Base-by-base conservation (phyloP, 2,113 vertebrate species). In the Tupaia tana region DNA sequence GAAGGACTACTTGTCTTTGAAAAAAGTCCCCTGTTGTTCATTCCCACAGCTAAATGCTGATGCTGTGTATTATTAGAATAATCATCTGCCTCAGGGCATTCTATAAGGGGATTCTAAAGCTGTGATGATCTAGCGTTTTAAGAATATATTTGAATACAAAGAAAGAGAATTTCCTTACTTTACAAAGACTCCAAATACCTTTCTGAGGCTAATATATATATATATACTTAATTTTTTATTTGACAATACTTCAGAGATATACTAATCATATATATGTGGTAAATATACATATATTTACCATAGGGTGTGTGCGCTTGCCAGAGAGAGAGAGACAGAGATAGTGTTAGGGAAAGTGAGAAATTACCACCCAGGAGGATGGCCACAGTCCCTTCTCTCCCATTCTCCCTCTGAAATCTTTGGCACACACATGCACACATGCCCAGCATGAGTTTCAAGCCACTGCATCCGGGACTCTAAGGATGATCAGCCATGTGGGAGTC, bases 1-100 rank as follows among this genome's bases (percentile, higher is more conserved):
- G 91, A 97, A 90, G 94, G 31, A 9, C 79, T 89, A 12, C 0
- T 0, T 97, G 59, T 71, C 77, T 88, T 94, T 94, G 64, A 73
- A 86, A 86, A 94, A 95, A 29, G 2, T n/a, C 58, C 29, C 52
- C 22, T 92, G 56, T 93, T 85, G 59, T 22, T 96, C 94, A 95
- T n/a, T 18, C 6, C 25, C 92, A 93, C 7, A 96, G 71, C 61
- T 96, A 94, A 82, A 34, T 29, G 86, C 54, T 97, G 31, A 15
- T 66, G 43, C 11, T 66, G 6, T 69, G 34, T 3, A 63, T 94
- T 80, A 27, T 11, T 16, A 81, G 56, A 79, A 92, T 56, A 67
- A 96, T 58, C 6, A 91, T 90, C 3, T 63, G 9, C 12, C 0
- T 3, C 31, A 24, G 34, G 83, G 14, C 95, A 89, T 80, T 43